phyloP scores from a whole-genome alignment of 2,797 vertebrate species.

The Amblyopsis hoosieri region DNA sequence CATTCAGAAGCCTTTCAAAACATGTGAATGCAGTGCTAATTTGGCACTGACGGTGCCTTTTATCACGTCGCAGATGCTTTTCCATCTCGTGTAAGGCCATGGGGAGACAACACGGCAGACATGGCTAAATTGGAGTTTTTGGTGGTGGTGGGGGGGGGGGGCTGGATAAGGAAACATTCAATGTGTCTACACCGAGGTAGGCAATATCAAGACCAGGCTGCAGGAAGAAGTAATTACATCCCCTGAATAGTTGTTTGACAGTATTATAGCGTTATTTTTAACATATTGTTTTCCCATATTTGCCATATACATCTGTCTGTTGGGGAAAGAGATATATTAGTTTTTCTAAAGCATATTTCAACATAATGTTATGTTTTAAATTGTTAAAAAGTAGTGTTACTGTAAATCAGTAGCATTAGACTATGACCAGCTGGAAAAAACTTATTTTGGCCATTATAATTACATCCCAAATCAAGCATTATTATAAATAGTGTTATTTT shows the following conservation, averaged over 20 bases:
- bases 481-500: conserved; percentile 35
- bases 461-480: too few relatives aligned
- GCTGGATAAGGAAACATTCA: conserved; percentile 66
- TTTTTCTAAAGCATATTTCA: conserved; percentile 56
- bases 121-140: conserved; percentile 48
- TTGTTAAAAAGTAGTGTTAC: too few relatives aligned
- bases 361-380: conserved; percentile 62
- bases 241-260: conserved; percentile 76
- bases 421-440: too few relatives aligned
- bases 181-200: conserved; percentile 63
- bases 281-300: conserved; percentile 58
- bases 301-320: conserved; percentile 71
- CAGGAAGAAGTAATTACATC: conserved; percentile 78
- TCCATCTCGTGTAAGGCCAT: conserved; percentile 58
- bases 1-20: conserved; percentile 74
- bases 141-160: conserved; percentile 41
- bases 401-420: too few relatives aligned
- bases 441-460: too few relatives aligned
- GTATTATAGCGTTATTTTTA: conserved; percentile 71
- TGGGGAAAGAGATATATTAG: conserved; percentile 60
- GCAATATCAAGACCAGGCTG: conserved; percentile 67
- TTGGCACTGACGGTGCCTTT: conserved; percentile 69
- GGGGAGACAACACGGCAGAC: conserved; percentile 61
- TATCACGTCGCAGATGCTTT: conserved; percentile 75
- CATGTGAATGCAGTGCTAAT: conserved; percentile 77